phyloP scores from a whole-genome alignment of 2,797 vertebrate genomes.

The Scarus forsteni region DNA sequence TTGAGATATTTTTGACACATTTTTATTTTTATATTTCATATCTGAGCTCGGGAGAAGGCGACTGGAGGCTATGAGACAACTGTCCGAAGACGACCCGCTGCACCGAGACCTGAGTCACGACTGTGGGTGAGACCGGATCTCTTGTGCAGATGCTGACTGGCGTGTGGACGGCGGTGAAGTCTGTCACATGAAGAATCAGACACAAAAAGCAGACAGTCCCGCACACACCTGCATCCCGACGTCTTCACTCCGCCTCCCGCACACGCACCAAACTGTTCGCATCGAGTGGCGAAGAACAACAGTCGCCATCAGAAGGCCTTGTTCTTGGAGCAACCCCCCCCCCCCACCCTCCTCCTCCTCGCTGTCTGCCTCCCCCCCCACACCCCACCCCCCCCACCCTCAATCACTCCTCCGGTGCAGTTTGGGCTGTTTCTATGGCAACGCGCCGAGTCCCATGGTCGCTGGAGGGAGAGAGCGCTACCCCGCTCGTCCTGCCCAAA shows the following conservation, averaged over 20 bases:
- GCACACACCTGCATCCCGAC: constrained; percentile 46
- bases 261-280: constrained; percentile 39
- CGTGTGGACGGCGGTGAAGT: no score
- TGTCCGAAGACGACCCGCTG: no score
- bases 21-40: no score
- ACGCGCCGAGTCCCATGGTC: constrained; percentile 75
- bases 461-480: constrained; percentile 65
- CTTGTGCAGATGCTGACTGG: no score
- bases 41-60: no score
- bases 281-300: constrained; percentile 64
- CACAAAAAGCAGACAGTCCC: constrained; percentile 29
- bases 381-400: constrained; percentile 25
- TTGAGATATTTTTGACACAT: no score
- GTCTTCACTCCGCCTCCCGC: constrained; percentile 17
- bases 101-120: no score
- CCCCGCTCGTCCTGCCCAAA: constrained; percentile 63
- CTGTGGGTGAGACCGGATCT: no score
- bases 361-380: constrained; percentile 11
- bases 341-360: constrained; percentile 19
- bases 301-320: constrained; percentile 64
- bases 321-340: constrained; percentile 42
- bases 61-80: no score
- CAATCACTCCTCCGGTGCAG: constrained; percentile 67
- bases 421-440: constrained; percentile 79
- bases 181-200: background rate